phyloP scores from a whole-genome alignment of 2,888 invertebrate genomes.

The Xylophagus ater region DNA sequence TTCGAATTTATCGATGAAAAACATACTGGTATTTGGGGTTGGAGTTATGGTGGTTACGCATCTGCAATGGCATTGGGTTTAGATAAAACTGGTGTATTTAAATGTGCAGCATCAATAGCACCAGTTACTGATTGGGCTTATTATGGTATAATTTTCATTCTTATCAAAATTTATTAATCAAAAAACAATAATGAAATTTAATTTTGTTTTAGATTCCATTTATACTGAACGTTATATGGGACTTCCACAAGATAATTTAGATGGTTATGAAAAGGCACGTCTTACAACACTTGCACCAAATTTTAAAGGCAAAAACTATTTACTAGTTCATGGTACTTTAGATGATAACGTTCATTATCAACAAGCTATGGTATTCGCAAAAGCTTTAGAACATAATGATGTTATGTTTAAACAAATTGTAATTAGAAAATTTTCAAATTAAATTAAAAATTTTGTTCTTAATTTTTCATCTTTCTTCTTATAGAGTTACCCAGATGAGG shows the following conservation, averaged over 20 bases:
- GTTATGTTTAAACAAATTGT: slow-evolving; percentile 90
- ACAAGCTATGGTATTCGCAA: slow-evolving; percentile 85
- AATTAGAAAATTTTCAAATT: slow-evolving; percentile 23
- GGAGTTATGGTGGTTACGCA: slow-evolving; percentile 97
- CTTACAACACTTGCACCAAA: slow-evolving; percentile 57
- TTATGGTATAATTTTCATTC: slow-evolving; percentile 58
- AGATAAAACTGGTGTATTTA: slow-evolving; percentile 63
- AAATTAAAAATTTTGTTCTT: neutral
- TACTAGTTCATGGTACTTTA: slow-evolving; percentile 87
- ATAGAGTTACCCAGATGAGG: slow-evolving; percentile 90
- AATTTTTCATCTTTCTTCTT: slow-evolving; percentile 15
- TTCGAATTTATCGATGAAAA: slow-evolving; percentile 66
- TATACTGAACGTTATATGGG: slow-evolving; percentile 98
- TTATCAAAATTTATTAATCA: neutral
- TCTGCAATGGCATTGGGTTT: slow-evolving; percentile 76
- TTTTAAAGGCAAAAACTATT: slow-evolving; percentile 63
- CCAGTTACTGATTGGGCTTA: slow-evolving; percentile 95
- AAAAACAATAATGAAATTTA: neutral
- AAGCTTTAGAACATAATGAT: slow-evolving; percentile 70
- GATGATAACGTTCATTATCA: slow-evolving; percentile 98
- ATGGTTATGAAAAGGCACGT: slow-evolving; percentile 65
- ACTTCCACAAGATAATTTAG: slow-evolving; percentile 59
- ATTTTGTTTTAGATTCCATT: slow-evolving; percentile 66
- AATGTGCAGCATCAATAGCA: slow-evolving; percentile 90
- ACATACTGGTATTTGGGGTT: slow-evolving; percentile 91